These are phyloP conservation scores for Glandiceps talaboti DNA, from an alignment of 53 echinoderm and acorn worm species.

Conservation along the genomic window DNA sequence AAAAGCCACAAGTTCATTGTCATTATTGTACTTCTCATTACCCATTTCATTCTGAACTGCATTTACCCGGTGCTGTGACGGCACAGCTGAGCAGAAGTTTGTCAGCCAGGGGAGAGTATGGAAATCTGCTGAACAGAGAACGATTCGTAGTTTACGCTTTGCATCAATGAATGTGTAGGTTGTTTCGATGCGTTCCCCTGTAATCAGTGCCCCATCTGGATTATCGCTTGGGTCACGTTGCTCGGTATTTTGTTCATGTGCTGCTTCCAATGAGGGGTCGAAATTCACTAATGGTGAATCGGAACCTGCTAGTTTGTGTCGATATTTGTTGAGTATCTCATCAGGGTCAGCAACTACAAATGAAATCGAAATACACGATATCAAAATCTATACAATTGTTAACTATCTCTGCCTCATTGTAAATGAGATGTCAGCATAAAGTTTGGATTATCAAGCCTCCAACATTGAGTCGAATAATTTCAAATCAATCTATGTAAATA, in stretches of 20 bases:
- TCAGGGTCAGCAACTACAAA: neutral
- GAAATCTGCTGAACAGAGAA: conserved; percentile 76
- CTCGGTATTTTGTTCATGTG: neutral
- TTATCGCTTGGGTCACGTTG: neutral
- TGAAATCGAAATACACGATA: too few species aligned
- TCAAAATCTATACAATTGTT: too few species aligned
- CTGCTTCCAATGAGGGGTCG: neutral
- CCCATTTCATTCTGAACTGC: conserved; percentile 3
- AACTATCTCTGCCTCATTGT: too few species aligned
- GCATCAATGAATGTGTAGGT: conserved; percentile 78
- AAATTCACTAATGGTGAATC: neutral
- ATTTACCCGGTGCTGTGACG: conserved; percentile 8
- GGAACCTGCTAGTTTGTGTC: neutral
- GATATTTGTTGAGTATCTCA: neutral
- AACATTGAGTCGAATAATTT: too few species aligned
- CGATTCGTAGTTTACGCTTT: conserved; percentile 91
- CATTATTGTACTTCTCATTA: conserved; percentile 28
- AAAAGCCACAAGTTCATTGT: conserved; percentile 85
- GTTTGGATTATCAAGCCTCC: too few species aligned
- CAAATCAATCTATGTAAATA: too few species aligned
- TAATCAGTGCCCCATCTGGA: neutral
- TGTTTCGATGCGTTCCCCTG: conserved; percentile 41
- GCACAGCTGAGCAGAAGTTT: conserved; percentile 15
- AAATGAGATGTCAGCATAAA: too few species aligned
- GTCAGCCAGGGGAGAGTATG: conserved; percentile 68